These are phyloP conservation scores for Lycaon pictus DNA, from an alignment of 2,113 vertebrate genomes.

Conservation along the genomic window DNA sequence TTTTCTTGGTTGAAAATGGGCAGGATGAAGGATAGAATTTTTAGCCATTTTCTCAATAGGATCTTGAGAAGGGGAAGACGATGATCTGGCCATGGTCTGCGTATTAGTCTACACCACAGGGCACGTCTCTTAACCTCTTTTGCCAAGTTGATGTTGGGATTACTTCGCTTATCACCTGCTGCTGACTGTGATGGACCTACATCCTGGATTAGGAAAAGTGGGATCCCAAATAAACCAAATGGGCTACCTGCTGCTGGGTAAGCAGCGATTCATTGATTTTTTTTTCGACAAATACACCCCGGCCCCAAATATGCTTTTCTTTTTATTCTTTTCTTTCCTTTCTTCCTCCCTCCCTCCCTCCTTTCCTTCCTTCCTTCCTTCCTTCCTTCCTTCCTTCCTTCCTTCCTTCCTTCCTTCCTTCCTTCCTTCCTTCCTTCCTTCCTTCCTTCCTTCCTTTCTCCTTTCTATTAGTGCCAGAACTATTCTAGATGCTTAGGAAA, in stretches of 20 bases:
- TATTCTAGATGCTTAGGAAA: not conserved
- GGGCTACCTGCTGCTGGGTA: not conserved
- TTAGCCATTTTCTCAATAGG: not conserved
- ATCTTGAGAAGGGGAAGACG: not conserved
- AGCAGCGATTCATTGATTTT: not conserved
- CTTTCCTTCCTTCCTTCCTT: no score
- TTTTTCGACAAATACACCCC: not conserved
- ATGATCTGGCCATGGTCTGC: rapidly evolving
- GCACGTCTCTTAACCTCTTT: not conserved
- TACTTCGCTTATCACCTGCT: not conserved
- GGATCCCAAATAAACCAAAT: not conserved
- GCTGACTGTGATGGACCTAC: not conserved
- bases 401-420: rapidly evolving
- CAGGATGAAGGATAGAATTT: not conserved
- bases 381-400: rapidly evolving
- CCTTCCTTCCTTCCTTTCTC: not conserved
- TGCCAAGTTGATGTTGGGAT: not conserved
- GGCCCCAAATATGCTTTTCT: no score
- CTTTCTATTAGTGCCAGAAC: not conserved
- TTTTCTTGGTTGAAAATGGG: not conserved
- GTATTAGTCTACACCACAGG: not conserved
- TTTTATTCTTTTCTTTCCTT: not conserved
- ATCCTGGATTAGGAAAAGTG: not conserved
- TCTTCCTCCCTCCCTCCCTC: no score
- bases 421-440: rapidly evolving